Evolutionary conservation across 2,888 invertebrate genomes (phyloP), one percentile per base, ranked within the genome.

Genomic region (Cremastinae sp.): DNA sequence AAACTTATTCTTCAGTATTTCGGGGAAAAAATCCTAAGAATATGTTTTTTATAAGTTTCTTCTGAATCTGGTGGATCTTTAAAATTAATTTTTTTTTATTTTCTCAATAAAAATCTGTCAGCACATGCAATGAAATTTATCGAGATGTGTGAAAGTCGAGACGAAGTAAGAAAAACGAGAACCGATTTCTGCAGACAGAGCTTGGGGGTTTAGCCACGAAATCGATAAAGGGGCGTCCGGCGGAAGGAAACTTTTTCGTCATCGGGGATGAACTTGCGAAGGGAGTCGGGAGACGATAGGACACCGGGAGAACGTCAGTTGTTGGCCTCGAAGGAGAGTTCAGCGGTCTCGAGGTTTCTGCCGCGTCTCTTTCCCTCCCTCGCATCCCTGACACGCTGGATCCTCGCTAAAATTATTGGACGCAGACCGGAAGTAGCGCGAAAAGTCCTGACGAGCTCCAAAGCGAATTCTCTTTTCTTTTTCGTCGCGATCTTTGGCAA

Each of bases 221-320:
- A 77, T 77, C 73, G 76, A 77, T 77, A 77, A 74, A 69, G 70
- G 76, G 69, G 73, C 47, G 69, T 74, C 73, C 76, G 49, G 73
- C 64, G 73, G 64, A 69, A 74, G 73, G 59, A 74, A 77, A 77
- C 59, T 77, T 77, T 77, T 77, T 74, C 76, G 69, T 41, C 36
- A 45, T 14, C 49, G 61, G 49, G 58, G 34, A 41, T 58, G 53
- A 73, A 69, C 72, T 68, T 58, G 54, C 38, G 38, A 65, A 65
- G 69, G 73, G 28, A 28, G n/a, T 28, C 5, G 28, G 28, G 28
- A 28, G 28, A 28, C 28, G 5, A 28, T 28, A 73, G 64, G 59
- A 53, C 69, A 61, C 64, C 41, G 38, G 45, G 41, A 45, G 51
- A 56, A 45, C 58, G 2, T 28, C 51, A 43, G 49, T 59, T 34